phyloP scores from a whole-genome alignment of 2,797 vertebrate species.

The Bufotes viridis region DNA sequence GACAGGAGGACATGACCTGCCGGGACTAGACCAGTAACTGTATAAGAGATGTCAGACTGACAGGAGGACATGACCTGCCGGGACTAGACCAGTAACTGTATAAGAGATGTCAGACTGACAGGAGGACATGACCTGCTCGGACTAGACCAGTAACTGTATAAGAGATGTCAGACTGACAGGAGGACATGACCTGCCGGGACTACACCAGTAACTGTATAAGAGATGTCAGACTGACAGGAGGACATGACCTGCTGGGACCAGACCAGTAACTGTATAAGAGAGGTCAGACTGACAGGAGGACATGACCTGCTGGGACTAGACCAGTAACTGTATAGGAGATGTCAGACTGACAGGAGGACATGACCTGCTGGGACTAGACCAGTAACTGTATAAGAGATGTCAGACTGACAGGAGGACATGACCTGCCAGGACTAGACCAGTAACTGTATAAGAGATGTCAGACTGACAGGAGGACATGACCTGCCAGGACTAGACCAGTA shows the following conservation, averaged over 20 bases:
- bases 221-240: neutral
- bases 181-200: too few species aligned
- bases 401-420: neutral
- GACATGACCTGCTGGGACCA: too few species aligned
- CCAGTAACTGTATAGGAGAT: neutral
- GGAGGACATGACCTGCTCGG: neutral
- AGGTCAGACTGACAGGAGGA: neutral
- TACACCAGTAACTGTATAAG: neutral
- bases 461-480: neutral
- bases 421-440: neutral
- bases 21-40: too few species aligned
- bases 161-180: neutral
- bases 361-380: neutral
- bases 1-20: too few species aligned
- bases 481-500: neutral
- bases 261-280: neutral
- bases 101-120: neutral
- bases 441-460: neutral
- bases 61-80: too few species aligned
- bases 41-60: too few species aligned
- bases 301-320: neutral
- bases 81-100: too few species aligned
- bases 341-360: too few species aligned
- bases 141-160: neutral
- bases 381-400: neutral